These are phyloP conservation scores for Sturnira hondurensis DNA, from an alignment of 2,113 vertebrate species.

Conservation along the genomic window DNA sequence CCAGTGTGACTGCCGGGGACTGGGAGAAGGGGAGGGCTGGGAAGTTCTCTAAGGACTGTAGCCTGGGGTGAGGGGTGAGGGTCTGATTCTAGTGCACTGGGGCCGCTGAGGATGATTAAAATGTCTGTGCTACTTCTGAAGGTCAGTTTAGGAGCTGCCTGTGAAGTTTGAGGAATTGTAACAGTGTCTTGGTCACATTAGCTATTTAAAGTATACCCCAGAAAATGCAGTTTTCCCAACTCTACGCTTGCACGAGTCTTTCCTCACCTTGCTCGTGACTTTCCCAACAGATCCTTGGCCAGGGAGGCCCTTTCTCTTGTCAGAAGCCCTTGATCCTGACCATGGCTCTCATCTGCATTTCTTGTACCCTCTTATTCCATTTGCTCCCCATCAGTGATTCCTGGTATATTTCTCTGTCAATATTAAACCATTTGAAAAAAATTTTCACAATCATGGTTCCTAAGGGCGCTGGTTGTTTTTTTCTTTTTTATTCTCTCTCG, in stretches of 20 bases:
- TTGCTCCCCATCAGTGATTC: background rate
- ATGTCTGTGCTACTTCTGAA: too few species aligned
- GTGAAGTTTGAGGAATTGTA: background rate
- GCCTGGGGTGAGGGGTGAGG: background rate
- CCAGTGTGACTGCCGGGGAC: background rate
- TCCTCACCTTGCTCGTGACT: background rate
- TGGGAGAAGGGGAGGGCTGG: too few species aligned
- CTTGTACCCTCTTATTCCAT: background rate
- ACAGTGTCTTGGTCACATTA: background rate
- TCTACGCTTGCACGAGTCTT: background rate
- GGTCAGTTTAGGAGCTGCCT: background rate
- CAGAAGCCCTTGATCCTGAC: background rate
- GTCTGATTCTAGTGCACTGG: background rate
- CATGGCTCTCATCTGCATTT: background rate
- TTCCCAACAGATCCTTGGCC: background rate
- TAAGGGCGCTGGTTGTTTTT: background rate
- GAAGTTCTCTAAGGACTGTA: too few species aligned
- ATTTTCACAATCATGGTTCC: background rate
- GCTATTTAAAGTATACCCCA: background rate
- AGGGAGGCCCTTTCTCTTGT: background rate
- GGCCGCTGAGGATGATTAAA: accelerated
- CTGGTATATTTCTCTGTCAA: background rate
- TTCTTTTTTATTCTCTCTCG: background rate
- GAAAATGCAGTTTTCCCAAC: accelerated
- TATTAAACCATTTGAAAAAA: background rate